phyloP scores from a whole-genome alignment of 2,797 vertebrate genomes.

The Tauraco hartlaubi region DNA sequence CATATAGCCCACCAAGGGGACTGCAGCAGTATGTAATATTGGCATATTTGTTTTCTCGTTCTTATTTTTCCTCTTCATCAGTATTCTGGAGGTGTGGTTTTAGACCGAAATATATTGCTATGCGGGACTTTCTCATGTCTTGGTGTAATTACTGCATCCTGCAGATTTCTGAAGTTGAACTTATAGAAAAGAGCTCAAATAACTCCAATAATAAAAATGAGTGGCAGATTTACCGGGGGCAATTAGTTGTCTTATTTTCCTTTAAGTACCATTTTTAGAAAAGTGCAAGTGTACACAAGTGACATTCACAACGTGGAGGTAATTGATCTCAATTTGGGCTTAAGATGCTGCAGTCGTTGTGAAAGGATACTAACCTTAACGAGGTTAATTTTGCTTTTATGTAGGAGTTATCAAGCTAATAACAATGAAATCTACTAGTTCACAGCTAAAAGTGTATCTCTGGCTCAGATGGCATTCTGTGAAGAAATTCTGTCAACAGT shows the following conservation, averaged over 20 bases:
- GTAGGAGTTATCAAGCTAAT: background rate
- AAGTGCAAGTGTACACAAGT: background rate
- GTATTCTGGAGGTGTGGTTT: constrained; percentile 73
- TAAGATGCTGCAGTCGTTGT: background rate
- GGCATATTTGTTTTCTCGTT: constrained; percentile 77
- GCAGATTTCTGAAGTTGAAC: constrained; percentile 33
- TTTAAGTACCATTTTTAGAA: background rate
- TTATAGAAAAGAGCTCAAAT: background rate
- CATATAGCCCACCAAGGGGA: constrained; percentile 78
- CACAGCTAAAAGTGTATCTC: background rate
- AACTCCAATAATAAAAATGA: constrained; percentile 6
- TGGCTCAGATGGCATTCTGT: background rate
- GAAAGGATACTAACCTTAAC: background rate
- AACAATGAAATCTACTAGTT: background rate
- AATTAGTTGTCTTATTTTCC: background rate
- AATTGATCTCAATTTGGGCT: background rate
- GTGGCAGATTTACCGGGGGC: background rate
- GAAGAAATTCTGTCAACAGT: background rate
- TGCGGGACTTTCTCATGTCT: constrained; percentile 6
- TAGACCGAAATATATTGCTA: constrained; percentile 63
- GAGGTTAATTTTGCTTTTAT: background rate
- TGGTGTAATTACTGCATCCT: constrained; percentile 58
- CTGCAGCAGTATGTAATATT: constrained; percentile 74
- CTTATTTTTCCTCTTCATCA: constrained; percentile 69
- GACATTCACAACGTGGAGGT: background rate